Evolutionary conservation across 2,888 invertebrate species (phyloP).

Genomic region (Mechanitis messenoides): DNA sequence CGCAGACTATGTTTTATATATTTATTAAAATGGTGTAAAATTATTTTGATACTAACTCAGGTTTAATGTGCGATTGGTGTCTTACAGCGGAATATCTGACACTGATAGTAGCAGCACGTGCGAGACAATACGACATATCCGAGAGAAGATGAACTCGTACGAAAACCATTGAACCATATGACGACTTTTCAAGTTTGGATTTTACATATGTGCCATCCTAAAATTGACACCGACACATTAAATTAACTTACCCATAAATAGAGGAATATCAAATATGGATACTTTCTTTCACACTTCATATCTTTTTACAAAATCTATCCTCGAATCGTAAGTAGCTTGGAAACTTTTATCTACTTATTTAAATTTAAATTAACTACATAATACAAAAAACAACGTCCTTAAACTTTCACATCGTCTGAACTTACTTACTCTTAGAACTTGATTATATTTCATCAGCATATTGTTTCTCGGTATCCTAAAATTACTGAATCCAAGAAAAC

Average conservation of each 20-base stretch:
- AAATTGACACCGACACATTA: background rate
- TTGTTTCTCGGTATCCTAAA: constrained; percentile 87
- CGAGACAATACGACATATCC: constrained; percentile 84
- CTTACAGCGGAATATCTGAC: constrained; percentile 93
- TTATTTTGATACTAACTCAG: constrained; percentile 71
- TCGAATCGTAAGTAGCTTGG: too few relatives aligned
- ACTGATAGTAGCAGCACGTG: constrained; percentile 91
- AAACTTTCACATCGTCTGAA: background rate
- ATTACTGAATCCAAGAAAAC: constrained; percentile 87
- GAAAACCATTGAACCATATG: constrained; percentile 92
- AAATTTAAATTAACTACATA: too few relatives aligned
- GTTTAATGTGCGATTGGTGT: constrained; percentile 88
- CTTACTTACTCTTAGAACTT: constrained; percentile 69
- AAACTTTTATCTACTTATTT: too few relatives aligned
- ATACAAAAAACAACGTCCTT: background rate
- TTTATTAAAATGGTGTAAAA: too few relatives aligned
- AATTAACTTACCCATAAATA: too few relatives aligned
- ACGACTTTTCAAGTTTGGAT: constrained; percentile 85
- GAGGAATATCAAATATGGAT: too few relatives aligned
- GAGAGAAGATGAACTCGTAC: constrained; percentile 89
- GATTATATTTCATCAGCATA: constrained; percentile 92
- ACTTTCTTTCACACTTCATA: too few relatives aligned
- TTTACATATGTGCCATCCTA: constrained; percentile 91
- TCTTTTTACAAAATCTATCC: too few relatives aligned
- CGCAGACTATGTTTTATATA: too few relatives aligned